phyloP scores from a whole-genome alignment of 2,888 invertebrate species.

The Netelia melanura region DNA sequence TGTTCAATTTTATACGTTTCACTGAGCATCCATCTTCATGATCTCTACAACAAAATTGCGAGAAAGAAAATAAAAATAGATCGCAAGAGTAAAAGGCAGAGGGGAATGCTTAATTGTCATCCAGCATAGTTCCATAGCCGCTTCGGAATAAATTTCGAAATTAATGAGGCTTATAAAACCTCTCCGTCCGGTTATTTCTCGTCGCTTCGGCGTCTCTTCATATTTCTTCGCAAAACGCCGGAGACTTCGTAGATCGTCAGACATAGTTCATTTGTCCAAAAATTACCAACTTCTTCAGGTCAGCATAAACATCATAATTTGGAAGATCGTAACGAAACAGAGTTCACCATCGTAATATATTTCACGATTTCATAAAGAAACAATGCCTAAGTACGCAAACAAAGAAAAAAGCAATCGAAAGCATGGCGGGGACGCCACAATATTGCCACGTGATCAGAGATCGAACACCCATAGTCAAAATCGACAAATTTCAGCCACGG shows the following conservation, averaged over 20 bases:
- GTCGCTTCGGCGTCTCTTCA: slow-evolving; percentile 15
- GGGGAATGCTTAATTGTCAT: slow-evolving; percentile 60
- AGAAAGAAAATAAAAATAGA: neutral
- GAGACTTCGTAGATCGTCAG: slow-evolving; percentile 44
- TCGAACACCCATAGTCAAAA: too few species aligned
- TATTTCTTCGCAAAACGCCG: slow-evolving; percentile 4
- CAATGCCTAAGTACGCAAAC: too few species aligned
- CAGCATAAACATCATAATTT: too few species aligned
- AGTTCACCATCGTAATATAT: too few species aligned
- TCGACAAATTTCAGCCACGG: neutral
- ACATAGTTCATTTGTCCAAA: too few species aligned
- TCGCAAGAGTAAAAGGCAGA: slow-evolving; percentile 13
- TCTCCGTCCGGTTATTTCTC: neutral
- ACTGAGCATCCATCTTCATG: slow-evolving; percentile 59
- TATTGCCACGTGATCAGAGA: too few species aligned
- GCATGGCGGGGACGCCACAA: too few species aligned
- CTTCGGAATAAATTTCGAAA: slow-evolving; percentile 55
- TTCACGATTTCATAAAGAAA: too few species aligned
- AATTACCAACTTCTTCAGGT: too few species aligned
- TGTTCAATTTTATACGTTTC: slow-evolving; percentile 62
- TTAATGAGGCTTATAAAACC: slow-evolving; percentile 52
- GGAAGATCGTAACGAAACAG: too few species aligned
- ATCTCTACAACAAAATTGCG: slow-evolving; percentile 18
- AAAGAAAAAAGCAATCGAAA: too few species aligned
- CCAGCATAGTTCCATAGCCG: slow-evolving; percentile 38